These are phyloP conservation scores for Antitype chi DNA, from an alignment of 2,888 invertebrate genomes.

Conservation along the genomic window DNA sequence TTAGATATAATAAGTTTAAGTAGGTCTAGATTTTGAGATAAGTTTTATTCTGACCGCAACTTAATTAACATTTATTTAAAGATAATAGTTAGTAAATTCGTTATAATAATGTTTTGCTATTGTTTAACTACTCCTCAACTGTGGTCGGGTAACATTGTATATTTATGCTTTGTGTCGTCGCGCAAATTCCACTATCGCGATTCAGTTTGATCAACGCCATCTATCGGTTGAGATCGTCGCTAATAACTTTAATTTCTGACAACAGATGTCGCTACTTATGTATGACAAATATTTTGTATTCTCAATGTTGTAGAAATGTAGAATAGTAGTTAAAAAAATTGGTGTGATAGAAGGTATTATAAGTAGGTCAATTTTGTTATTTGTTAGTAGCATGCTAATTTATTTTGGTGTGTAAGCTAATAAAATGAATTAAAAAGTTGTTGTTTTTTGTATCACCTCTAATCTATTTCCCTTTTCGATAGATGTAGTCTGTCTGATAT, in stretches of 20 bases:
- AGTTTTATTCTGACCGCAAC: background rate
- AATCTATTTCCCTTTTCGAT: background rate
- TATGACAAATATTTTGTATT: slow-evolving; percentile 38
- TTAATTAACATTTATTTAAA: background rate
- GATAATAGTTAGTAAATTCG: background rate
- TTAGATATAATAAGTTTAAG: background rate
- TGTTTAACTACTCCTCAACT: background rate
- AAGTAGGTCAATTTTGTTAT: slow-evolving; percentile 85
- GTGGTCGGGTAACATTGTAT: slow-evolving; percentile 24
- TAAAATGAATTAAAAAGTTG: slow-evolving; percentile 75
- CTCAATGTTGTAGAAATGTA: slow-evolving; percentile 20
- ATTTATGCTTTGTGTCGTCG: slow-evolving; percentile 27
- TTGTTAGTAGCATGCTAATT: slow-evolving; percentile 79
- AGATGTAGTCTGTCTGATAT: background rate
- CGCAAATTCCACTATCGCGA: slow-evolving; percentile 6
- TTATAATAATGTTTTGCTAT: background rate
- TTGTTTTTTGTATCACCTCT: background rate
- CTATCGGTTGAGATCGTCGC: slow-evolving; percentile 27
- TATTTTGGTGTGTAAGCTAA: slow-evolving; percentile 74
- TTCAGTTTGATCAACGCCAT: slow-evolving; percentile 40
- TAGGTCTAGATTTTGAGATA: background rate
- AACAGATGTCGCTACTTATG: slow-evolving; percentile 52
- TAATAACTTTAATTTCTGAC: slow-evolving; percentile 25
- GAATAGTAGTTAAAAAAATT: slow-evolving; percentile 54
- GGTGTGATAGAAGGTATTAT: slow-evolving; percentile 64